These are phyloP conservation scores for Ophiothrix spiculata DNA, from an alignment of 35 echinoderm and acorn worm genomes.

Conservation along the genomic window DNA sequence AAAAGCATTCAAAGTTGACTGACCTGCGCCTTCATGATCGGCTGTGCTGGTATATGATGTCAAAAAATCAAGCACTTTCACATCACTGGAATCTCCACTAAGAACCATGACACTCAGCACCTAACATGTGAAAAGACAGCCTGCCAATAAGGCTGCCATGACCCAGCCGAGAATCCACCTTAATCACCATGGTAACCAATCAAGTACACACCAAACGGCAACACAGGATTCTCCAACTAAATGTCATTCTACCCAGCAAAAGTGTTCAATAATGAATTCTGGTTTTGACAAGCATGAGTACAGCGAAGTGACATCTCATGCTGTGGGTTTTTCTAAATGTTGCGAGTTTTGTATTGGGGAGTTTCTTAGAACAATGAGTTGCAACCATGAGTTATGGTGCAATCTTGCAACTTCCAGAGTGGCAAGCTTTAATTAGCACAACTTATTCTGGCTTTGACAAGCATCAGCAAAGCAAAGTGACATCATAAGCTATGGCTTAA, in stretches of 20 bases:
- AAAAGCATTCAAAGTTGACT: neutral
- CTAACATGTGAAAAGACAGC: neutral
- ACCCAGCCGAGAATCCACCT: neutral
- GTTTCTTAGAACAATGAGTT: too few relatives aligned
- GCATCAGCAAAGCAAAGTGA: too few relatives aligned
- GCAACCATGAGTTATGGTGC: too few relatives aligned
- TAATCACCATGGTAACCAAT: too few relatives aligned
- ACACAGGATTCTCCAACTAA: neutral
- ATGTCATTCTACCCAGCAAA: neutral
- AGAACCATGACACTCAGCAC: neutral
- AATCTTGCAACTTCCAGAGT: too few relatives aligned
- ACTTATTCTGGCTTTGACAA: too few relatives aligned
- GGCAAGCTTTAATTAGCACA: too few relatives aligned
- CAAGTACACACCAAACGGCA: neutral
- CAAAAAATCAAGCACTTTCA: neutral
- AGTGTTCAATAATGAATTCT: neutral
- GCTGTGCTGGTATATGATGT: neutral
- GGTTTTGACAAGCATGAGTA: neutral
- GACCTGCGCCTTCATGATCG: neutral
- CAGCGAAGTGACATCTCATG: neutral
- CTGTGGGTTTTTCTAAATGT: too few relatives aligned
- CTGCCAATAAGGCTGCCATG: neutral
- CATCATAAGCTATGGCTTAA: too few relatives aligned
- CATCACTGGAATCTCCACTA: neutral
- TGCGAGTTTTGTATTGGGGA: too few relatives aligned